Percentiles rank a stretch among this genome's conserved stretches.
phyloP scores from a whole-genome alignment of 2,797 vertebrate genomes.

The Hippopotamyrus pictus region DNA sequence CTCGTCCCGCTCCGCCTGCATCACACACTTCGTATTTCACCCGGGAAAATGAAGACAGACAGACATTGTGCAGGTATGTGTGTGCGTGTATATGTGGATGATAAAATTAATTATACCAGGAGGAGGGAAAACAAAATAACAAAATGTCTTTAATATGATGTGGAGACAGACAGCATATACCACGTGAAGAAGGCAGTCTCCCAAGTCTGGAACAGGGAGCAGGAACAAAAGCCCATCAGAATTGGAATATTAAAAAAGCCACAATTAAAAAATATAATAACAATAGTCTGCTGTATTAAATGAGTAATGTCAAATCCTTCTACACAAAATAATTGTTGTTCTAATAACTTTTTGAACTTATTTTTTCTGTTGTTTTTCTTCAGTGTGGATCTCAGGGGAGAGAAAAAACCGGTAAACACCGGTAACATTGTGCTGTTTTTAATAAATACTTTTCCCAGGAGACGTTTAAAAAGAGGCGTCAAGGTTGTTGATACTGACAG shows the following conservation, averaged over 20 bases:
- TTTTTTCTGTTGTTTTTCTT: constrained; percentile 51
- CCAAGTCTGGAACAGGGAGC: neutral
- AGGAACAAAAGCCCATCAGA: constrained; percentile 29
- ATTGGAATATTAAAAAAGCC: constrained; percentile 50
- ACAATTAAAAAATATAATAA: constrained; percentile 33
- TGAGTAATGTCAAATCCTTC: constrained; percentile 49
- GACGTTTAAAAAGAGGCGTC: neutral
- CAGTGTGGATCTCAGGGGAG: constrained; percentile 48
- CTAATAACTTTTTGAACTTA: constrained; percentile 29
- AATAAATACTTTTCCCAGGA: constrained; percentile 11
- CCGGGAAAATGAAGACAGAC: constrained; percentile 58
- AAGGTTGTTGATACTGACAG: neutral
- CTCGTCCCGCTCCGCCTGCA: constrained; percentile 67
- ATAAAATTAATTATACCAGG: constrained; percentile 73
- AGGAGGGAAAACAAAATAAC: constrained; percentile 40
- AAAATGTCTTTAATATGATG: constrained; percentile 89
- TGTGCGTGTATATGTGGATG: constrained; percentile 65
- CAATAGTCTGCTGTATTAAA: constrained; percentile 46
- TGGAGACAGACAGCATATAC: constrained; percentile 71
- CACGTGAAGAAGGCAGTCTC: constrained; percentile 43
- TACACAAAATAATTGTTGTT: constrained; percentile 54
- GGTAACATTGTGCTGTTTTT: constrained; percentile 28
- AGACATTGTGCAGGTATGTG: constrained; percentile 43
- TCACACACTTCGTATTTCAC: constrained; percentile 95
- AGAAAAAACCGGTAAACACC: neutral